Evolutionary conservation across 2,797 vertebrate species (phyloP), one percentile per base, ranked within the genome.

Genomic region (Alcedo quadribrachys): DNA sequence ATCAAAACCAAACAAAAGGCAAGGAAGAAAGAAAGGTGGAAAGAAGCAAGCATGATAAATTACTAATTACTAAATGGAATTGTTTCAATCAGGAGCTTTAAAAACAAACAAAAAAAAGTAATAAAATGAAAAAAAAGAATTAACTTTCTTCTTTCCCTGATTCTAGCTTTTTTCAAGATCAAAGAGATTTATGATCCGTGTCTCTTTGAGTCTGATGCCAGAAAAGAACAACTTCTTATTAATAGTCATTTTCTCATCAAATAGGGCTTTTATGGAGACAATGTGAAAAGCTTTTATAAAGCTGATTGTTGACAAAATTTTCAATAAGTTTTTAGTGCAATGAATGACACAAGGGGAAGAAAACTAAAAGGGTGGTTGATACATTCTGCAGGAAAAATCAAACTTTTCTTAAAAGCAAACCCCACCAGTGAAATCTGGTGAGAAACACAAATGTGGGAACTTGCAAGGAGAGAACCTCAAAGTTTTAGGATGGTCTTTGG

Each of bases 171-270:
- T 90, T 95, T 92, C 87, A 93, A 92, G 96, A 97, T 97, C 96
- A 97, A 96, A 97, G 96, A 97, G 97, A 97, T 98, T 97, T 97
- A 97, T 97, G 96, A 97, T 97, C 97, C 96, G 85, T 97, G 96
- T 96, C 95, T 98, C 89, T 98, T 95, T 11, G 62, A 97, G 82
- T 90, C 90, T 97, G 92, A 97, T 94, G 85, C 96, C 88, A 95
- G 92, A 94, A 97, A 97, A 40, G 76, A 97, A 95, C 92, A 96
- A 91, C 94, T 95, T 97, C 97, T 97, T 95, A 97, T 97, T 98
- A 97, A 97, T 96, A 97, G 97, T 97, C 51, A 97, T 97, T 97
- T 97, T 97, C 97, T 97, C 69, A 3, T 96, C 94, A 97, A 97
- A 97, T 65, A 84, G 92, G 73, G 83, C 92, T 98, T 97, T 97